Percentiles rank a stretch among this genome's conserved stretches.
phyloP scores from a whole-genome alignment of 2,888 invertebrate genomes.

The Cheilosia pagana region DNA sequence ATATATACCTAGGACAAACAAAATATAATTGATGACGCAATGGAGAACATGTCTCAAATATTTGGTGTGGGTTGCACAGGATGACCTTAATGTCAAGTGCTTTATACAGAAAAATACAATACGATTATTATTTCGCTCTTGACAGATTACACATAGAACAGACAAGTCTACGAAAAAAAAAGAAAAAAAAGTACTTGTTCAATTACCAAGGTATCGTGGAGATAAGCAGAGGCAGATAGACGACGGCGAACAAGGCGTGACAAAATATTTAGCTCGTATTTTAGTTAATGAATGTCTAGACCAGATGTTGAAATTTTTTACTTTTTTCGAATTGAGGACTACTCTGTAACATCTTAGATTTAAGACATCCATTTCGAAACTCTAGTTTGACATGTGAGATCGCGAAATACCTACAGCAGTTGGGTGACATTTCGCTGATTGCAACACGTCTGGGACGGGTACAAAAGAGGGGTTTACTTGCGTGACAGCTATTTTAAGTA shows the following conservation, averaged over 20 bases:
- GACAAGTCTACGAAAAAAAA: neutral
- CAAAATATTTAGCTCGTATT: neutral
- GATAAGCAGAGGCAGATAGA: neutral
- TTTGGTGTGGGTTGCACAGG: slow-evolving; percentile 31
- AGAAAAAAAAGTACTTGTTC: neutral
- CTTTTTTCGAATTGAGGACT: neutral
- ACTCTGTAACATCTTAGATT: too few relatives aligned
- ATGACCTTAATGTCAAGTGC: slow-evolving; percentile 46
- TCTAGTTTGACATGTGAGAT: too few relatives aligned
- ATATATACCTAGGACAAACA: slow-evolving; percentile 8
- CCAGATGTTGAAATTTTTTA: neutral
- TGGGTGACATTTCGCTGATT: too few relatives aligned
- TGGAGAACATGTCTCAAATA: neutral
- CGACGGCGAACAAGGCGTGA: neutral
- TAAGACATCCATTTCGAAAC: too few relatives aligned
- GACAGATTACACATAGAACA: slow-evolving; percentile 6
- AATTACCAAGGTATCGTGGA: slow-evolving; percentile 5
- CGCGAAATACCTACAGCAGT: too few relatives aligned
- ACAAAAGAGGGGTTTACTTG: too few relatives aligned
- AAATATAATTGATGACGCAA: slow-evolving; percentile 34
- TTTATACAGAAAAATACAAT: slow-evolving; percentile 15
- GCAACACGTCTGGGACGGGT: too few relatives aligned
- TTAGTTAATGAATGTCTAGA: slow-evolving; percentile 26
- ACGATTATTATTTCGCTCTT: slow-evolving; percentile 34
- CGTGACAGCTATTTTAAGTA: too few relatives aligned